phyloP scores from a whole-genome alignment of 2,797 vertebrate genomes.

The Brachymystax lenok region DNA sequence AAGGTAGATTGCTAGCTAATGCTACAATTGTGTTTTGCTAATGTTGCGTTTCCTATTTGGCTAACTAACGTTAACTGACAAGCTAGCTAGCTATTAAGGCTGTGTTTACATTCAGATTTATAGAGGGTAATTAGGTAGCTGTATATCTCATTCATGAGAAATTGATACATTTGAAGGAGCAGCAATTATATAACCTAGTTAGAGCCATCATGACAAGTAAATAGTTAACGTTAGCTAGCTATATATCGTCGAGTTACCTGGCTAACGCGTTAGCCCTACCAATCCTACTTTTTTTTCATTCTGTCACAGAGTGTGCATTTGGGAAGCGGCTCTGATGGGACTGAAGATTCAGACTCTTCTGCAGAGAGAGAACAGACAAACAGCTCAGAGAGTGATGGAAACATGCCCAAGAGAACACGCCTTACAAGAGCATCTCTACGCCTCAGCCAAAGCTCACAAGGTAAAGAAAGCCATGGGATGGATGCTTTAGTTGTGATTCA shows the following conservation, averaged over 20 bases:
- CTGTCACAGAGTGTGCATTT: constrained; percentile 84
- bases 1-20: too few relatives aligned
- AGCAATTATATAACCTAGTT: background rate
- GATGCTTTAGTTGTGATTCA: background rate
- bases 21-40: too few relatives aligned
- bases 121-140: background rate
- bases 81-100: background rate
- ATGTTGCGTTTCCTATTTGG: too few relatives aligned
- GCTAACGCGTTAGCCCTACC: background rate
- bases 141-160: background rate
- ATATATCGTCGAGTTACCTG: background rate
- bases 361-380: constrained; percentile 96
- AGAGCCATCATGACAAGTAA: too few relatives aligned
- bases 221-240: background rate
- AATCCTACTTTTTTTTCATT: background rate
- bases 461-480: constrained; percentile 62
- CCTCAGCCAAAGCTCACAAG: constrained; percentile 97
- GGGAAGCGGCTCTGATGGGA: constrained; percentile 95
- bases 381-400: constrained; percentile 93
- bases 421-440: constrained; percentile 93
- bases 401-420: constrained; percentile 85
- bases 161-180: background rate
- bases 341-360: constrained; percentile 96
- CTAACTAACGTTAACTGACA: background rate
- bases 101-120: background rate